Conservation (phyloP, 2,797 vertebrate genomes). For the Clarias laeviceps region DNA sequence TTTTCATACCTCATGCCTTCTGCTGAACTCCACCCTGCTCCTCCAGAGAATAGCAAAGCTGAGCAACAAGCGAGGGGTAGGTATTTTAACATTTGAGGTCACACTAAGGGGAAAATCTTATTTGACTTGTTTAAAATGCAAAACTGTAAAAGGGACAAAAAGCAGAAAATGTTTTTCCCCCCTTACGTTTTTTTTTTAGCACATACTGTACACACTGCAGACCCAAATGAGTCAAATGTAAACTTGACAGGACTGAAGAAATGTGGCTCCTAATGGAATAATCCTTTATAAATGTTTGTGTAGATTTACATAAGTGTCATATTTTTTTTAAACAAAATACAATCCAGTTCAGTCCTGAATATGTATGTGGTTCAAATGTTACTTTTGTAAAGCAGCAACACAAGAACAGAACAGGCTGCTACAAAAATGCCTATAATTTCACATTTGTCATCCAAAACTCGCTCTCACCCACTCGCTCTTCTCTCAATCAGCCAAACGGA, state of each 20-base stretch:
- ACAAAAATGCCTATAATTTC: slow-evolving; percentile 6
- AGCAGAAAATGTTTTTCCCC: no score
- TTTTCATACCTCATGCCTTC: no score
- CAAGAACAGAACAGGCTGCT: background rate
- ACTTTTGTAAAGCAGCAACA: background rate
- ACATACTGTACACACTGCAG: no score
- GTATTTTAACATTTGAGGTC: no score
- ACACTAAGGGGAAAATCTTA: no score
- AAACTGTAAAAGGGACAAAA: no score
- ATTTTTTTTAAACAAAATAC: background rate
- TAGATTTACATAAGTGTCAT: background rate
- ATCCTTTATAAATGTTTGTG: background rate
- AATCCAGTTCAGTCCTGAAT: background rate
- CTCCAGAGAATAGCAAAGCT: no score
- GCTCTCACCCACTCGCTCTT: slow-evolving; percentile 26
- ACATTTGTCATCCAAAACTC: slow-evolving; percentile 34
- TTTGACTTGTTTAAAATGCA: no score
- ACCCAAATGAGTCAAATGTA: background rate
- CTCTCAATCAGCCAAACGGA: background rate
- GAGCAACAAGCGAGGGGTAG: no score
- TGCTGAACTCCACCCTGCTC: no score
- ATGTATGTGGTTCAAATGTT: background rate
- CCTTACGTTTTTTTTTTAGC: no score
- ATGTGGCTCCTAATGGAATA: background rate
- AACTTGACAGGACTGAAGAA: background rate